Evolutionary conservation across 2,888 invertebrate genomes (phyloP).

Genomic region (Noctua pronuba): DNA sequence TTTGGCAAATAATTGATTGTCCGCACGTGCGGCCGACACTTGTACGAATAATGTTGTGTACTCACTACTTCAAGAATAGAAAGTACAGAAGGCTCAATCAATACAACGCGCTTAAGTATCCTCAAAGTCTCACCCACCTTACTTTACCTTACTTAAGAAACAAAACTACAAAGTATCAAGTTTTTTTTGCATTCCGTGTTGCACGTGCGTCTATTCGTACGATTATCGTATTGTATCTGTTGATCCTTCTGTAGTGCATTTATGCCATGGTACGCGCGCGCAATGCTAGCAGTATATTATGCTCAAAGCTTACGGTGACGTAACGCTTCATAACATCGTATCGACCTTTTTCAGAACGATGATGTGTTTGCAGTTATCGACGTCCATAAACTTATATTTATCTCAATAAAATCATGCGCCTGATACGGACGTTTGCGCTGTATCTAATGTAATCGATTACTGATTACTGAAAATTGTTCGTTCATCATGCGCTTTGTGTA

Average conservation of each 20-base stretch:
- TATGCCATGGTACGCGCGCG: conserved; percentile 1
- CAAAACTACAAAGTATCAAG: neutral
- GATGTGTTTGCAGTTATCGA: conserved; percentile 32
- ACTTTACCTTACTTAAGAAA: neutral
- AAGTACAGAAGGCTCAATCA: conserved; percentile 7
- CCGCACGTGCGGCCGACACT: conserved; percentile 24
- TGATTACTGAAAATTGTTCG: conserved; percentile 22
- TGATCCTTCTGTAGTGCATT: conserved; percentile 26
- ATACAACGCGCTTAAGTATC: neutral
- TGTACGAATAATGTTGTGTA: conserved; percentile 25
- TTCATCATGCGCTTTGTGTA: neutral
- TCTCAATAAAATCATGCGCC: conserved; percentile 46
- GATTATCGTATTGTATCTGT: neutral
- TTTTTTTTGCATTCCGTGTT: neutral
- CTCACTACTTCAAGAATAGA: neutral
- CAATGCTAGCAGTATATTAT: conserved; percentile 60
- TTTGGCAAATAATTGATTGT: conserved; percentile 56
- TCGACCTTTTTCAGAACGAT: conserved; percentile 50
- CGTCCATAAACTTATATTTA: conserved; percentile 32
- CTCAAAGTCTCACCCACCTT: neutral
- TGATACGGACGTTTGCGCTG: conserved; percentile 21
- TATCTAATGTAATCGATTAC: conserved; percentile 33
- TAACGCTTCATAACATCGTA: conserved; percentile 44
- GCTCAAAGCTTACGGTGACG: conserved; percentile 61
- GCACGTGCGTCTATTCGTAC: neutral